These are phyloP conservation scores for Odontamblyopus lacepedii DNA, from an alignment of 2,797 vertebrate genomes.

Conservation along the genomic window DNA sequence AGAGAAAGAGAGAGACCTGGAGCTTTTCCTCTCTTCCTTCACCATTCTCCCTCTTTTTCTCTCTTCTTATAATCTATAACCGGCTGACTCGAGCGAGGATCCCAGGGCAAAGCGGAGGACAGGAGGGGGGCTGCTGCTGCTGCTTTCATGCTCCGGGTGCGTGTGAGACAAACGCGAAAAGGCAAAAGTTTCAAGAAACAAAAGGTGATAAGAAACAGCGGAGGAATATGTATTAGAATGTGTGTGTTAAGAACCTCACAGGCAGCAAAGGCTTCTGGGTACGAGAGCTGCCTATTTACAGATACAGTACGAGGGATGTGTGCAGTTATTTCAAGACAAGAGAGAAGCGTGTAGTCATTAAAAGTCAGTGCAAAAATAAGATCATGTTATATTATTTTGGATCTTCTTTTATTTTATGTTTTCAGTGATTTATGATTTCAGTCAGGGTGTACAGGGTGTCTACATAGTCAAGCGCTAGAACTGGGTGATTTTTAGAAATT, in stretches of 20 bases:
- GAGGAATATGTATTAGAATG: neutral
- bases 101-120: constrained; percentile 17
- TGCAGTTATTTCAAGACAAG: constrained; percentile 5
- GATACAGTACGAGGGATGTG: neutral
- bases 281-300: neutral
- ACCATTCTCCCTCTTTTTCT: constrained; percentile 6
- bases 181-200: constrained; percentile 48
- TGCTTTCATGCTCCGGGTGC: constrained; percentile 67
- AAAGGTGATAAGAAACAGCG: constrained; percentile 26
- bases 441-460: too few species aligned
- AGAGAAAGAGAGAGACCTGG: neutral
- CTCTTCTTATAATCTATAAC: constrained; percentile 18
- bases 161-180: constrained; percentile 60
- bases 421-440: too few species aligned
- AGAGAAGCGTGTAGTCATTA: neutral
- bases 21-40: constrained; percentile 38
- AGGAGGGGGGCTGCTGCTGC: constrained; percentile 19
- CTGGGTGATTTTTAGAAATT: too few species aligned
- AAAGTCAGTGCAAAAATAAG: neutral
- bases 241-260: constrained; percentile 1
- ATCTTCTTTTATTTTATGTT: too few species aligned
- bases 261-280: constrained; percentile 13
- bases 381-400: too few species aligned
- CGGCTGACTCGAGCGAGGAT: neutral
- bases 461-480: too few species aligned